phyloP scores from a whole-genome alignment of 2,888 invertebrate species.

The Cryptosula pallasiana region DNA sequence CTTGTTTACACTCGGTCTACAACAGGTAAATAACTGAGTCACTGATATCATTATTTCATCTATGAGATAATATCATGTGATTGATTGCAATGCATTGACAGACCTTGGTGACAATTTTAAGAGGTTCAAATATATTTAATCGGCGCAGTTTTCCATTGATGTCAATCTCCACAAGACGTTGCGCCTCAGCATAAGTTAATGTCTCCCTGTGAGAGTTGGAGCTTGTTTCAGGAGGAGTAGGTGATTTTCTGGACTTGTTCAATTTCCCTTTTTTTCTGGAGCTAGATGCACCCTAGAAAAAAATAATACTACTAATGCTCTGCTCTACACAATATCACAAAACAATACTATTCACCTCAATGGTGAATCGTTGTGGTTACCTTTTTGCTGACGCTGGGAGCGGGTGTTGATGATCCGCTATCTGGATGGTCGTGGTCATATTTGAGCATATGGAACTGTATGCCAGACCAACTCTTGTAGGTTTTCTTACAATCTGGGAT shows the following conservation, averaged over 20 bases:
- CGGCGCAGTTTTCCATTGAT: slow-evolving; percentile 73
- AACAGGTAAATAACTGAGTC: too few relatives aligned
- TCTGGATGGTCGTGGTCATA: slow-evolving; percentile 71
- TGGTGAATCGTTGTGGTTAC: too few relatives aligned
- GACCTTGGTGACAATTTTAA: slow-evolving; percentile 52
- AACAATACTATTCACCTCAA: too few relatives aligned
- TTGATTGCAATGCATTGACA: too few relatives aligned
- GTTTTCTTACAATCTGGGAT: slow-evolving; percentile 76
- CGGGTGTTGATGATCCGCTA: slow-evolving; percentile 29
- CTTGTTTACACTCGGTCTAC: not conserved
- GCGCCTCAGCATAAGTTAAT: slow-evolving; percentile 75
- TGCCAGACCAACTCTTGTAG: slow-evolving; percentile 78
- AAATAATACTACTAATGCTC: not conserved
- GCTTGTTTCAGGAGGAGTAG: slow-evolving; percentile 47
- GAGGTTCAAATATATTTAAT: slow-evolving; percentile 56
- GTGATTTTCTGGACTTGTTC: slow-evolving; percentile 43
- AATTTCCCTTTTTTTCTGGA: slow-evolving; percentile 29
- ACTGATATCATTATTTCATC: too few relatives aligned
- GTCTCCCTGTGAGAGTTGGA: slow-evolving; percentile 60
- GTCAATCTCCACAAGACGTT: slow-evolving; percentile 79
- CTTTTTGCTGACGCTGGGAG: not conserved
- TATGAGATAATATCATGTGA: too few relatives aligned
- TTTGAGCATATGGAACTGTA: slow-evolving; percentile 79
- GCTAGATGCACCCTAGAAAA: not conserved
- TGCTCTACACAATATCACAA: too few relatives aligned